These are phyloP conservation scores for Coregonus suidteri DNA, from an alignment of 2,797 vertebrate species.

Conservation along the genomic window DNA sequence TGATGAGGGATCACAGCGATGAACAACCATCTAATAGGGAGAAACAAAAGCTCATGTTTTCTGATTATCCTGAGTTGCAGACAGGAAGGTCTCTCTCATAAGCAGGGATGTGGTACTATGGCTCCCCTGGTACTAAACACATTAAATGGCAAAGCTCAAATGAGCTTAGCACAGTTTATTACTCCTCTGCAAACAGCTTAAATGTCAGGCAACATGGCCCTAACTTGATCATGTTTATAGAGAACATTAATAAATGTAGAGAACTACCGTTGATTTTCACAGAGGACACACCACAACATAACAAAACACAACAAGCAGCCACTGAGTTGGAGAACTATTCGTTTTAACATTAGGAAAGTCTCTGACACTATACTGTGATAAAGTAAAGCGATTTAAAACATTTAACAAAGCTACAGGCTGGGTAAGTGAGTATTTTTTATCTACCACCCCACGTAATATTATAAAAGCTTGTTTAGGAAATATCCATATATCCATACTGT, in stretches of 20 bases:
- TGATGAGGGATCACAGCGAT: conserved; percentile 4
- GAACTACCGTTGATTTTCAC: conserved; percentile 59
- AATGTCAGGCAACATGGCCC: conserved; percentile 67
- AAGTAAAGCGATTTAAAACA: background rate
- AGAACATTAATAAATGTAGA: conserved; percentile 49
- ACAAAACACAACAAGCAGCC: conserved; percentile 50
- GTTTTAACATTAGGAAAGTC: background rate
- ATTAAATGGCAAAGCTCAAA: conserved; percentile 70
- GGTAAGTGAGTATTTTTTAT: background rate
- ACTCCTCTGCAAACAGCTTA: conserved; percentile 72
- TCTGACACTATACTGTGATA: background rate
- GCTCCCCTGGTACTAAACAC: conserved; percentile 58
- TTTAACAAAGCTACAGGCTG: background rate
- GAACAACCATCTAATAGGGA: conserved; percentile 50
- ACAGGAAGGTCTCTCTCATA: conserved; percentile 60
- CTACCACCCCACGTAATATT: background rate
- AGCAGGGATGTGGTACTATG: conserved; percentile 63
- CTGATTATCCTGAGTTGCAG: conserved; percentile 35
- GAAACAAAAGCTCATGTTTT: conserved; percentile 58
- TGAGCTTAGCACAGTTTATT: conserved; percentile 71
- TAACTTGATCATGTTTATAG: conserved; percentile 60
- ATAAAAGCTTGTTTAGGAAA: background rate
- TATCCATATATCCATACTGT: background rate
- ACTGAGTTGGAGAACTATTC: background rate
- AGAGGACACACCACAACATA: conserved; percentile 20